Evolutionary conservation across 37 sponge, comb jelly and placozoan species (phyloP).

Genomic region (Lycopodina hypogea): DNA sequence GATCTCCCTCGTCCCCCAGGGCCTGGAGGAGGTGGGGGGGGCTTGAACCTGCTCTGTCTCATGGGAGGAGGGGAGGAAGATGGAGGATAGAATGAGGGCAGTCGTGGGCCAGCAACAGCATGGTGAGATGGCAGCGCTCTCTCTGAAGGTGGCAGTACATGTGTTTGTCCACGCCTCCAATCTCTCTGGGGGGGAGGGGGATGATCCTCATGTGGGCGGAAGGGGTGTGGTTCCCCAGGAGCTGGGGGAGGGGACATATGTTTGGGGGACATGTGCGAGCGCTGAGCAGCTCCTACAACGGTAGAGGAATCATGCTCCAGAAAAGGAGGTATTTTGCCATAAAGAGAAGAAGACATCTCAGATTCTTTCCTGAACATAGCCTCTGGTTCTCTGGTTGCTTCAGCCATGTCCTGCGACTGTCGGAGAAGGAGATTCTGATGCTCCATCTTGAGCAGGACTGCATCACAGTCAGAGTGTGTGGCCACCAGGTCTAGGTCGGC

Average conservation of each 20-base stretch:
- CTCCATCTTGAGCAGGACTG: neutral
- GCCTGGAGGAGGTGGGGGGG: slow-evolving; percentile 22
- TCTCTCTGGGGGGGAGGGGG: neutral
- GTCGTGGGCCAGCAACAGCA: neutral
- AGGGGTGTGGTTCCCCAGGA: slow-evolving; percentile 27
- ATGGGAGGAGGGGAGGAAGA: slow-evolving; percentile 21
- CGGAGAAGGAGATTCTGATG: neutral
- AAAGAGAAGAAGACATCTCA: too few species aligned
- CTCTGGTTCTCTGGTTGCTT: neutral
- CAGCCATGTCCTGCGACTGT: neutral
- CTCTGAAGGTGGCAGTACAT: slow-evolving; percentile 12
- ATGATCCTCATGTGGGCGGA: slow-evolving; percentile 8
- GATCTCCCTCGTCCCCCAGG: slow-evolving; percentile 6
- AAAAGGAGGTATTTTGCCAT: neutral
- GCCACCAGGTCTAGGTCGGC: neutral
- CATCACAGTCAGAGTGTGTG: neutral
- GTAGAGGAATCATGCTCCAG: too few species aligned
- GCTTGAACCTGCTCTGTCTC: neutral
- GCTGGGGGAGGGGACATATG: slow-evolving; percentile 12
- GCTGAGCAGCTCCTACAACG: too few species aligned
- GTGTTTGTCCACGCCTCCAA: neutral
- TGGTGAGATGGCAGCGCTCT: slow-evolving; percentile 14
- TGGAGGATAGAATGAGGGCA: slow-evolving; percentile 25
- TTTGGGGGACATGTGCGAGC: neutral
- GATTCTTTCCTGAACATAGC: too few species aligned